Evolutionary conservation across 2,113 vertebrate genomes (phyloP), one percentile per base, ranked within the genome.

Genomic region (Seriola rivoliana): DNA sequence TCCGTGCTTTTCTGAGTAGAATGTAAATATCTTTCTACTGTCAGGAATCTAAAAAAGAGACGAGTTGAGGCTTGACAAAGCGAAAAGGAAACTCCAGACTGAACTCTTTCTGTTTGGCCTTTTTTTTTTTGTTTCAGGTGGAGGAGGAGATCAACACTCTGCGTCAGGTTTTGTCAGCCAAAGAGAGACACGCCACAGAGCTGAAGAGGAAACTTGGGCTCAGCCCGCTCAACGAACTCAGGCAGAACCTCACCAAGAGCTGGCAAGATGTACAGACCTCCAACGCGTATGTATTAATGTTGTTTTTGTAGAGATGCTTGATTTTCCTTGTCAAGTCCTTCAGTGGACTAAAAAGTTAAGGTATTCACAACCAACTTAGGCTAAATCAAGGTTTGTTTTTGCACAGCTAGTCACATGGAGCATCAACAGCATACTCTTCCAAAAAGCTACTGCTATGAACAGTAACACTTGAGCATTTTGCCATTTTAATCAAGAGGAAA

Each of bases 191-290:
- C 84, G 96, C 97, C 1, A 63, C 94, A 0, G 98, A 99, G 87
- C 95, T 99, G 89, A 98, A 97, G 92, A 95, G 97, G 90, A 99
- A 97, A 65, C 95, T 99, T 1, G 98, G 98, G 36, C 93, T 99
- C 77, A 99, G 95, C 17, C 94, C 98, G 2, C 87, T 99, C 78
- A 96, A 91, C 42, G 98, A 97, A 70, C 83, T 99, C 21, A 97
- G 93, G 90, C 97, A 98, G 87, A 99, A 99, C 91, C 82, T 99
- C 42, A 96, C 91, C 19, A 96, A 96, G 89, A 94, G 98, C 89
- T 98, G 98, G 97, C 98, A 97, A 0, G 98, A 99, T 0, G 96
- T 99, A 10, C 98, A 99, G 87, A 97, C 97, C 76, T 99, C 98
- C 55, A 97, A 94, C 0, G 97, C 97, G 98, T 99, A 94, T 85